A percentile compares a stretch with the other conserved stretches of the same genome.
These are phyloP conservation scores for Antheraea assamensis DNA, from an alignment of 2,888 invertebrate species.

Conservation along the genomic window DNA sequence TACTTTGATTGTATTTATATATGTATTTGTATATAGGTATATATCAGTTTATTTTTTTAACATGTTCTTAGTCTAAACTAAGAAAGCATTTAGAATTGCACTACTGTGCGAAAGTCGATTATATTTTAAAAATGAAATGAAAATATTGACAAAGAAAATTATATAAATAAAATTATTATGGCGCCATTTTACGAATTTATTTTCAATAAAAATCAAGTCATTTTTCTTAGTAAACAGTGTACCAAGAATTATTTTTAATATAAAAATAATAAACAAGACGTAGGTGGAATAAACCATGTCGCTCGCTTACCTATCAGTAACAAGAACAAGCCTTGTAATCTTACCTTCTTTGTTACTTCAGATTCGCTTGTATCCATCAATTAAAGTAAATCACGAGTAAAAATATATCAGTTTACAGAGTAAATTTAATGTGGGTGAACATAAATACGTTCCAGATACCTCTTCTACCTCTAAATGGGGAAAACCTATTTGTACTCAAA, in stretches of 20 bases:
- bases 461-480: neutral
- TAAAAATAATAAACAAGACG: neutral
- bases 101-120: too few species aligned
- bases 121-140: too few species aligned
- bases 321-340: slow-evolving; percentile 20
- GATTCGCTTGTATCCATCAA: slow-evolving; percentile 22
- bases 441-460: neutral
- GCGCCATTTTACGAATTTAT: too few species aligned
- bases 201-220: too few species aligned
- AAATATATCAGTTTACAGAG: slow-evolving; percentile 20
- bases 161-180: too few species aligned
- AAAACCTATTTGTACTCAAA: neutral
- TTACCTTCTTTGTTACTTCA: slow-evolving; percentile 22
- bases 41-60: too few species aligned
- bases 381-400: slow-evolving; percentile 16
- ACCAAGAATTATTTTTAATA: neutral
- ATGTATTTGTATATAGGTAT: too few species aligned
- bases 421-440: neutral
- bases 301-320: slow-evolving; percentile 14
- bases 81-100: too few species aligned
- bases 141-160: too few species aligned
- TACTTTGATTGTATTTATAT: too few species aligned
- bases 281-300: slow-evolving; percentile 21
- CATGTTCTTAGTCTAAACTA: too few species aligned
- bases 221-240: neutral